Percentiles rank a stretch among this genome's conserved stretches.
Evolutionary conservation across 2,888 invertebrate genomes (phyloP).

Genomic region (Boloria euphrosyne): DNA sequence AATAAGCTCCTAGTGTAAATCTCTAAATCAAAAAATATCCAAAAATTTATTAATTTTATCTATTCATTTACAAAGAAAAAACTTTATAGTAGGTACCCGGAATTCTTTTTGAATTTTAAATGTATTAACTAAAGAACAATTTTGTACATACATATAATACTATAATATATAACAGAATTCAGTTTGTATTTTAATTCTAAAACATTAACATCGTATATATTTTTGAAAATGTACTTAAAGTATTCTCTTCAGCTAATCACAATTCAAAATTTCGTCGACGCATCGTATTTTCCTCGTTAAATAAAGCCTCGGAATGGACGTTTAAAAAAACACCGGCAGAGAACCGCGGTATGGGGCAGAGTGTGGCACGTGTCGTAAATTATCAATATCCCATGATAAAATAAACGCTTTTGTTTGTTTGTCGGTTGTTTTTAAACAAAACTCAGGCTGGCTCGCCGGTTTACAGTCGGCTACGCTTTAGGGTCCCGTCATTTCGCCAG

Average conservation of each 20-base stretch:
- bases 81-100: no score
- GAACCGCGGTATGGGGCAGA: constrained; percentile 25
- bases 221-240: background rate
- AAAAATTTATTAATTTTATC: no score
- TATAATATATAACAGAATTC: no score
- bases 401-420: constrained; percentile 69
- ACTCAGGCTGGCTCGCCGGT: constrained; percentile 30
- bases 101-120: no score
- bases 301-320: constrained; percentile 53
- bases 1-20: constrained; percentile 12
- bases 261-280: constrained; percentile 38
- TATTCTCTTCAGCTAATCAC: constrained; percentile 26
- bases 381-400: constrained; percentile 81
- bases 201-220: no score
- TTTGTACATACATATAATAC: no score
- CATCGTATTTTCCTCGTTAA: constrained; percentile 49
- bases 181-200: no score
- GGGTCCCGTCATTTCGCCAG: constrained; percentile 21
- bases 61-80: no score
- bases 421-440: constrained; percentile 68
- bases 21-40: no score
- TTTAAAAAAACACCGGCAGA: constrained; percentile 46
- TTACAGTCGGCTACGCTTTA: constrained; percentile 40
- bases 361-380: constrained; percentile 67
- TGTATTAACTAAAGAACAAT: no score